Percentiles rank a stretch among this genome's conserved stretches.
Evolutionary conservation across 2,888 invertebrate species (phyloP).

Genomic region (Dermolepida albohirtum): DNA sequence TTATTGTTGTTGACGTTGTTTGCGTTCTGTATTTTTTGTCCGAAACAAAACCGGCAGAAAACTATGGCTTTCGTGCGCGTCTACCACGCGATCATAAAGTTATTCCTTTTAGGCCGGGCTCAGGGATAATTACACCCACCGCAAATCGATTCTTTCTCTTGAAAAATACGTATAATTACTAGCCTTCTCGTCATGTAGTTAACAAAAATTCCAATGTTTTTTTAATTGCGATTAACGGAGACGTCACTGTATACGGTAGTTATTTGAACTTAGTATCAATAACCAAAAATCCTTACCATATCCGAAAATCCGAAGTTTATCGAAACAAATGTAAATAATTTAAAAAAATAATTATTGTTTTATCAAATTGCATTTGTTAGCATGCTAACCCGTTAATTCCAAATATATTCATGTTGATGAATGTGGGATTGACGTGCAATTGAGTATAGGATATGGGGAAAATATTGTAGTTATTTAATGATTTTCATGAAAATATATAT

Average conservation of each 20-base stretch:
- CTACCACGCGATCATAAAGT: slow-evolving; percentile 32
- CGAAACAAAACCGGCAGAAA: slow-evolving; percentile 13
- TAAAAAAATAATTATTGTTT: no score
- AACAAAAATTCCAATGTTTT: slow-evolving; percentile 17
- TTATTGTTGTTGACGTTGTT: slow-evolving; percentile 25
- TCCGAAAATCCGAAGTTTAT: no score
- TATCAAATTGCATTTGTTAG: no score
- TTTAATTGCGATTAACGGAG: slow-evolving; percentile 24
- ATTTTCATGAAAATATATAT: no score
- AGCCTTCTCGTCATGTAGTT: background rate
- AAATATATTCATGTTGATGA: no score
- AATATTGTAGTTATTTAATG: no score
- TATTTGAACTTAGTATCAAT: no score
- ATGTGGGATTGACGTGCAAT: no score
- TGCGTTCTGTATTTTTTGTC: slow-evolving; percentile 19
- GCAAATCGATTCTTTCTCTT: slow-evolving; percentile 25
- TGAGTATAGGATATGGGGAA: no score
- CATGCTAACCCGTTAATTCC: no score
- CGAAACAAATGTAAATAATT: no score
- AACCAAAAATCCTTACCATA: no score
- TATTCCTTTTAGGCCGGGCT: slow-evolving; percentile 18
- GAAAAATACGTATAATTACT: slow-evolving; percentile 21
- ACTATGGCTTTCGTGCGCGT: slow-evolving; percentile 27
- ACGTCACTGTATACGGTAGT: background rate
- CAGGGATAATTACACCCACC: slow-evolving; percentile 12